Evolutionary conservation across 2,888 invertebrate species (phyloP), one percentile per base, ranked within the genome.

Genomic region (Coenonympha glycerion): DNA sequence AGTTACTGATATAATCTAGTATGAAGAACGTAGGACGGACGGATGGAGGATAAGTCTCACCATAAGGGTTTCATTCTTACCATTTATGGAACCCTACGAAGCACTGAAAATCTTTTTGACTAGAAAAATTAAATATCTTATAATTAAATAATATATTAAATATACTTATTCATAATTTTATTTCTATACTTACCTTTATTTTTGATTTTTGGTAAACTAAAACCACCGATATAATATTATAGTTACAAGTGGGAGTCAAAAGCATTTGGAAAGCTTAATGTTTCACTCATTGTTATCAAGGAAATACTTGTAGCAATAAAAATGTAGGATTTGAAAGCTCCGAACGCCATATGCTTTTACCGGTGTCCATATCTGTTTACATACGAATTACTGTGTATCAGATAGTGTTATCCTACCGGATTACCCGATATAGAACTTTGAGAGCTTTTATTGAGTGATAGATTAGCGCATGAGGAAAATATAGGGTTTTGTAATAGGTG

Each of bases 271-370:
- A 31, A 9, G 31, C 31, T 42, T 31, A 31, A 42, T 30, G 42
- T 15, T 42, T 42, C 42, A 42, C 42, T 42, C 34, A 45, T 45
- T 45, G 45, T 45, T 45, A 45, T 45, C 45, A 31, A 34, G 24
- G 24, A 34, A 45, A 45, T 45, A 15, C 24, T 39, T 39, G 39
- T 39, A 42, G 42, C 15, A 34, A 45, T 45, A 45, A 45, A 45
- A 33, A 24, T 45, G 45, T 45, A 45, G 24, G 34, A 24, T 45
- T 45, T 45, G 45, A 45, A 45, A 45, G 45, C 34, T 24, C 45
- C 34, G 33, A 45, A 39, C 47, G 42, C 52, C 52, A 47, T 47
- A 52, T 52, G 52, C 52, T 52, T 47, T 52, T 47, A 47, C 36
- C 18, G 3, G 42, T 47, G 22, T 34, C 3, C 24, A 45, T 52